These are phyloP conservation scores for Clanis bilineata DNA, from an alignment of 2,888 invertebrate genomes.

Conservation along the genomic window DNA sequence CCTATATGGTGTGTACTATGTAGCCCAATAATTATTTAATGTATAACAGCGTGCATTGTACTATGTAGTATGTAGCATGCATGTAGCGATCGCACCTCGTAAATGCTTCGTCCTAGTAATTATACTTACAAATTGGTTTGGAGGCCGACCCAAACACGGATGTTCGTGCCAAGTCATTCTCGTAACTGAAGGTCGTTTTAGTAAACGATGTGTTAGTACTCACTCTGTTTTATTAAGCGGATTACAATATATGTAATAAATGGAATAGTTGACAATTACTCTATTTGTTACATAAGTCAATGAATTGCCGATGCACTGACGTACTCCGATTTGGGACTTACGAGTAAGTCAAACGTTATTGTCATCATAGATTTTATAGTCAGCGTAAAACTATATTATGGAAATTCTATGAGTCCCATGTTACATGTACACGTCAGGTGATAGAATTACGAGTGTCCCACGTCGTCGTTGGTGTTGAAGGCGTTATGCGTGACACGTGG, in stretches of 20 bases:
- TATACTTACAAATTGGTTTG: not conserved
- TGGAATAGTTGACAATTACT: not conserved
- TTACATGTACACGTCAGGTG: not conserved
- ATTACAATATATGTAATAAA: conserved; percentile 1
- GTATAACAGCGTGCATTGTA: not conserved
- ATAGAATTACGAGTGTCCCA: not conserved
- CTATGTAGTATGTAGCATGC: not conserved
- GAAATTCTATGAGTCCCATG: not conserved
- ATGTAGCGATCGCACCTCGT: not conserved
- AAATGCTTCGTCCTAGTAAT: not conserved
- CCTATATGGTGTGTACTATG: too few species aligned
- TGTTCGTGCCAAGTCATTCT: not conserved
- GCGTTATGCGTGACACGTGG: not conserved
- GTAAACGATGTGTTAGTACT: too few species aligned
- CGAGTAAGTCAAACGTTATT: not conserved
- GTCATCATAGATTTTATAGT: not conserved
- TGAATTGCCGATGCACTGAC: not conserved
- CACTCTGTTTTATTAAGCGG: not conserved
- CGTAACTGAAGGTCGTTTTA: not conserved
- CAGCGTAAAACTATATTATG: not conserved
- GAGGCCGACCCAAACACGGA: not conserved
- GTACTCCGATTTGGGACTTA: not conserved
- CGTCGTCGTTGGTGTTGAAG: not conserved
- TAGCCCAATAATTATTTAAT: too few species aligned
- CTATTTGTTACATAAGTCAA: not conserved